Percentiles rank a stretch among this genome's conserved stretches.
Evolutionary conservation across 2,888 invertebrate species (phyloP).

Genomic region (Nomada hirtipes): DNA sequence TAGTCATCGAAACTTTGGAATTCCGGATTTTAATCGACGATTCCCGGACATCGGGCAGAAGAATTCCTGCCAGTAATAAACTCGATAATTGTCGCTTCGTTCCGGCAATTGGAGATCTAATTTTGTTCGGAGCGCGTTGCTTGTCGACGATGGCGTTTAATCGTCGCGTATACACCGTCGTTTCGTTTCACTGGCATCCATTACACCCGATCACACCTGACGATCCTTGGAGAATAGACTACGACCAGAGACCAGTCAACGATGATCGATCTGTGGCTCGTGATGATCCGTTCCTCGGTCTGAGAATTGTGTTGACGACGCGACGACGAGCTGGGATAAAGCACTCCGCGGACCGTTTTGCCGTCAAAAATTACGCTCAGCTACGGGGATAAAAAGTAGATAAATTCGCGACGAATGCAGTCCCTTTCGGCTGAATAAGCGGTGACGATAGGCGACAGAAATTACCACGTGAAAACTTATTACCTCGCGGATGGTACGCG

Average conservation of each 20-base stretch:
- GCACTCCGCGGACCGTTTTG: conserved; percentile 5
- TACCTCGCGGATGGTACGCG: neutral
- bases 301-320: conserved; percentile 21
- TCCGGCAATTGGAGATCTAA: conserved; percentile 56
- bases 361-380: conserved; percentile 7
- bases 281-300: neutral
- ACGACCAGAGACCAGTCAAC: conserved; percentile 20
- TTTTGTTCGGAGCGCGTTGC: conserved; percentile 37
- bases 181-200: conserved; percentile 30
- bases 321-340: conserved; percentile 15
- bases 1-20: conserved; percentile 15
- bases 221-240: conserved; percentile 23
- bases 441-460: conserved; percentile 2
- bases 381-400: conserved; percentile 22
- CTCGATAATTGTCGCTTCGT: conserved; percentile 46
- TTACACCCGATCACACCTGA: conserved; percentile 21
- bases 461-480: conserved; percentile 20
- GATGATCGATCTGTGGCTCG: conserved; percentile 35
- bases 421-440: neutral
- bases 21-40: conserved; percentile 20
- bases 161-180: conserved; percentile 52
- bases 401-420: conserved; percentile 22
- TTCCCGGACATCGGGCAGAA: neutral
- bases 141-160: conserved; percentile 54
- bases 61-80: conserved; percentile 42